Evolutionary conservation across 1,140 invertebrate species (phyloP).

Genomic region (Zaprionus kolodkinae): DNA sequence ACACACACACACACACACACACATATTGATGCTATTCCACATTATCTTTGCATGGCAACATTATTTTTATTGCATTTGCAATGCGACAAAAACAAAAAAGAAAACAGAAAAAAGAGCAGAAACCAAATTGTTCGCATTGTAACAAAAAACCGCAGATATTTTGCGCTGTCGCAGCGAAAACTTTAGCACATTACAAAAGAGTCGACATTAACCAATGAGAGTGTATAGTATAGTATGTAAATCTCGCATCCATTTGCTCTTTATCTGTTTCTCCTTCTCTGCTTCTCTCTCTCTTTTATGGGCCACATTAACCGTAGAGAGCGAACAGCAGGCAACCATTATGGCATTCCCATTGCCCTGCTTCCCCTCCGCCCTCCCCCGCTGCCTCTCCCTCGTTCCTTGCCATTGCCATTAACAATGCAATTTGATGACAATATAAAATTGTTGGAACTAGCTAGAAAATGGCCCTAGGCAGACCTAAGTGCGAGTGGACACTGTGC

Average conservation of each 20-base stretch:
- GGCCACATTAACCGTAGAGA: conserved; percentile 45
- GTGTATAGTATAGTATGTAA: conserved; percentile 46
- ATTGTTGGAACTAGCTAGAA: conserved; percentile 44
- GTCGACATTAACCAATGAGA: conserved; percentile 64
- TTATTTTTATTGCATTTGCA: conserved; percentile 70
- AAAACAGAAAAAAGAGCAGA: background rate
- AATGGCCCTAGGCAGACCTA: conserved; percentile 44
- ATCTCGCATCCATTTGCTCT: conserved; percentile 27
- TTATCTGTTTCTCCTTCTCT: background rate
- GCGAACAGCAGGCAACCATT: conserved; percentile 16
- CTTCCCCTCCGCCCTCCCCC: background rate
- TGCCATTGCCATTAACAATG: conserved; percentile 67
- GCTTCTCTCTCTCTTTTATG: conserved; percentile 18
- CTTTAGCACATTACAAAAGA: conserved; percentile 56
- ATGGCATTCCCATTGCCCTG: background rate
- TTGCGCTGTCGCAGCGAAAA: conserved; percentile 61
- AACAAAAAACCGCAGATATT: conserved; percentile 54
- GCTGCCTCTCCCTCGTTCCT: background rate
- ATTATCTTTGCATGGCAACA: conserved; percentile 41
- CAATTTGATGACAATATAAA: conserved; percentile 67
- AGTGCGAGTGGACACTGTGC: conserved; percentile 12
- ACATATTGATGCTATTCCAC: conserved; percentile 1
- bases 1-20: conserved; percentile 1
- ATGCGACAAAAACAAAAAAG: conserved; percentile 8
- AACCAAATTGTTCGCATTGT: conserved; percentile 8